These are phyloP conservation scores for Discoglossus pictus DNA, from an alignment of 2,797 vertebrate species.

Conservation along the genomic window DNA sequence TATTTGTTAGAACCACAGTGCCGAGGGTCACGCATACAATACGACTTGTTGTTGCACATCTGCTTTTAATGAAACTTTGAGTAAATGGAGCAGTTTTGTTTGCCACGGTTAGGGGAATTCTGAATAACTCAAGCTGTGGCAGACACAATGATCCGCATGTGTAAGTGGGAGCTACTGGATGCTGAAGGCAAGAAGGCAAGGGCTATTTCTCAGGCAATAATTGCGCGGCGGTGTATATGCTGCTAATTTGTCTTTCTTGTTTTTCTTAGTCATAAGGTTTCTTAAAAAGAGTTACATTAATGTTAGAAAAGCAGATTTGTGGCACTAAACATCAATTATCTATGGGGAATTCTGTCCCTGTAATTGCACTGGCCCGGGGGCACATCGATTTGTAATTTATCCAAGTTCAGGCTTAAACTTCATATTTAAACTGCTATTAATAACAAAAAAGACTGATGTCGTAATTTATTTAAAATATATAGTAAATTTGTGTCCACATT, in stretches of 20 bases:
- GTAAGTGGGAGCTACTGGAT: constrained; percentile 5
- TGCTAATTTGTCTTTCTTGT: background rate
- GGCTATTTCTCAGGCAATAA: background rate
- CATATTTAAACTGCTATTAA: too few relatives aligned
- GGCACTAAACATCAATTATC: constrained; percentile 56
- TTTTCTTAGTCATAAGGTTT: background rate
- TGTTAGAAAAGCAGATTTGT: constrained; percentile 58
- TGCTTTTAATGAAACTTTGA: constrained; percentile 3
- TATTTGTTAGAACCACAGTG: background rate
- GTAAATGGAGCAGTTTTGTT: background rate
- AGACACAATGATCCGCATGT: background rate
- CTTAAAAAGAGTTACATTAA: too few relatives aligned
- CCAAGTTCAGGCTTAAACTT: too few relatives aligned
- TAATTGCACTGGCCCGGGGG: constrained; percentile 56
- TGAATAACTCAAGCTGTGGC: background rate
- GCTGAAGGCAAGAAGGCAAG: background rate
- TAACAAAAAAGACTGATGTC: too few relatives aligned
- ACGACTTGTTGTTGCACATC: constrained; percentile 16
- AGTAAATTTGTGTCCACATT: too few relatives aligned
- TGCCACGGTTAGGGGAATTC: background rate
- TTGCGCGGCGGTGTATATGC: too few relatives aligned
- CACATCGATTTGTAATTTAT: constrained; percentile 54
- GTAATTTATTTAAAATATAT: too few relatives aligned
- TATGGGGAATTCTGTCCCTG: constrained; percentile 57
- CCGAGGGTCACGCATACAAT: background rate